phyloP scores from a whole-genome alignment of 2,888 invertebrate genomes.

The Tanytarsus gracilentus region DNA sequence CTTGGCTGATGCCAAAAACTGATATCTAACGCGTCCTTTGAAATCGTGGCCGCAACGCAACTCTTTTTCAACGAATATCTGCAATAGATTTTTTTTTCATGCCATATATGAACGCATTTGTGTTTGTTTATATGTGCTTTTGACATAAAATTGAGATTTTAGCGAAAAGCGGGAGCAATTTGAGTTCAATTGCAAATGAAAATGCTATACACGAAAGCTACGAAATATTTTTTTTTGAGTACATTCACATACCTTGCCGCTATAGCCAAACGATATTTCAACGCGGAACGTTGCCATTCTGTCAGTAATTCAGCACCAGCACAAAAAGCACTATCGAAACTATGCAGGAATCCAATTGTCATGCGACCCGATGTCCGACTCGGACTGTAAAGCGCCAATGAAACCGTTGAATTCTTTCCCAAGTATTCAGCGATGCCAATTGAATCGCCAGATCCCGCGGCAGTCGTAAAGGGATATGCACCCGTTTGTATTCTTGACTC shows the following conservation, averaged over 20 bases:
- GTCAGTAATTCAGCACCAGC: constrained; percentile 39
- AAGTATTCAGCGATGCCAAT: constrained; percentile 36
- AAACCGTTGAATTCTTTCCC: constrained; percentile 36
- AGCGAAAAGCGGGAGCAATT: constrained; percentile 6
- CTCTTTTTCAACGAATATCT: constrained; percentile 37
- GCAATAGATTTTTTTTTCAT: constrained; percentile 1
- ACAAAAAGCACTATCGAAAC: constrained; percentile 37
- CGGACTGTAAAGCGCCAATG: constrained; percentile 38
- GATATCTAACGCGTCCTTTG: constrained; percentile 38
- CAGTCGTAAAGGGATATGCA: constrained; percentile 27
- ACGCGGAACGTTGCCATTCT: constrained; percentile 36
- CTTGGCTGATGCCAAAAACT: constrained; percentile 42
- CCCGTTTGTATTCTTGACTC: constrained; percentile 37
- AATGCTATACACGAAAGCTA: background rate
- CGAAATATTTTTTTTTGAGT: background rate
- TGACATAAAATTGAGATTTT: no score
- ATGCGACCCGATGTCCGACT: constrained; percentile 36
- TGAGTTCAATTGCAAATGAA: background rate
- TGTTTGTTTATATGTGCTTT: no score
- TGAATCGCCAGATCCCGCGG: constrained; percentile 32
- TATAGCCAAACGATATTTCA: constrained; percentile 35
- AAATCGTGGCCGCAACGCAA: constrained; percentile 38
- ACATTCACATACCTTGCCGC: constrained; percentile 33
- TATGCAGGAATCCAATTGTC: constrained; percentile 39
- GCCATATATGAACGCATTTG: background rate